Evolutionary conservation across 2,797 vertebrate species (phyloP), one percentile per base, ranked within the genome.

Genomic region (Coregonus sp.): DNA sequence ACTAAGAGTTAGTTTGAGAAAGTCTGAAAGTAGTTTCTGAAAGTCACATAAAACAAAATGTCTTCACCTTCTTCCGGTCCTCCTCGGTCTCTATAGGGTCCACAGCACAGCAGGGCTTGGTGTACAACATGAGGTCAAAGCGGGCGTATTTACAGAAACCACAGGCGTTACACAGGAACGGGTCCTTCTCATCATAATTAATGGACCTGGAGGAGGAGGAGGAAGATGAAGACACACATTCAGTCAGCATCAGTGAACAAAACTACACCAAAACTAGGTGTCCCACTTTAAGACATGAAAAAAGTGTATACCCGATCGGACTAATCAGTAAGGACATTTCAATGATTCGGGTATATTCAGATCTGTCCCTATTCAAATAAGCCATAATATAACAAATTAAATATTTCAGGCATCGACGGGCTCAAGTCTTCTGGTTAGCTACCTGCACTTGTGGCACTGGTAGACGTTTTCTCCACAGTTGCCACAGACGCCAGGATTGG

Each of bases 391-490:
- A 16, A 52, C 15, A 14, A 11, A 47, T 47, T 11, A 0, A 11
- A 47, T 11, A 47, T 47, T 47, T 47, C 15, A 54, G 51, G 16
- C 15, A 16, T 54, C 51, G 14, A 16, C 3, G 51, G 15, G 18
- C 54, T 56, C 54, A 16, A 20, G 25, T 31, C 11, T 1, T 16
- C 16, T 0, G 2, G 83, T 7, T 61, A 98, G 81, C 11, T 56
- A 98, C 98, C 98, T 96, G 96, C 98, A 99, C 79, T 99, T 99
- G 94, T 99, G 98, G 86, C 98, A 99, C 93, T 99, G 98, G 86
- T 99, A 99, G 2, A 99, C 98, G 0, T 99, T 99, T 86, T 99
- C 98, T 0, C 98, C 98, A 0, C 98, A 99, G 93, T 99, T 99
- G 54, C 98, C 98, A 20, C 98, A 99, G 79, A 99, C 98, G 0